Evolutionary conservation across 2,888 invertebrate genomes (phyloP), one percentile per base, ranked within the genome.

Genomic region (Hemithea aestivaria): DNA sequence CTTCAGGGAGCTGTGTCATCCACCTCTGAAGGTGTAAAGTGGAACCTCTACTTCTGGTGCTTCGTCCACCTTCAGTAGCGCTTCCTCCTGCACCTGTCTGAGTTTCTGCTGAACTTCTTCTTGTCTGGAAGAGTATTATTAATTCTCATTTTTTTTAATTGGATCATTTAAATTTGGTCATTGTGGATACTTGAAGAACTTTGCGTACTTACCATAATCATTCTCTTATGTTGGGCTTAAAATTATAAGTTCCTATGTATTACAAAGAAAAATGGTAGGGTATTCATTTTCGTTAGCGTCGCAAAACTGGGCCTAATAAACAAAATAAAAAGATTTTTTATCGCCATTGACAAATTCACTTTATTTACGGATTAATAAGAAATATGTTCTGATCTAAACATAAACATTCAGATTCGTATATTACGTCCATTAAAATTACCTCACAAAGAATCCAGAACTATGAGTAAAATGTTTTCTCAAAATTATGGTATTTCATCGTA

Each of bases 1-100:
- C 84, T 49, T 92, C 92, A 31, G 93, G 88, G 44, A 93, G 90
- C 2, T 93, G 92, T 40, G 92, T 93, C 92, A 94, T 94, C 94
- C 94, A 94, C 59, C 93, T 90, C 49, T 93, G 93, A 50, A 94
- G 79, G 58, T 94, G 94, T 30, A 93, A 71, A 0, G 93, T 93
- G 37, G 92, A 93, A 8, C 92, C 92, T 67, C 90, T 91, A 58
- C 91, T 91, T 30, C 90, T 89, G 0, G 68, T 71, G 52, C 89
- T 89, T 27, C 80, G 65, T 1, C 76, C 75, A 5, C 76, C 79
- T 45, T 81, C 83, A 2, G 72, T 73, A 1, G 70, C 73, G 58
- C 82, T 83, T 0, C 83, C 82, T 1, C 65, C 78, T 8, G 62
- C 79, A 0, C 82, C 80, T 1, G 84, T 84, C 35, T 84, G 85